Percentiles rank a stretch among this genome's conserved stretches.
Conservation (phyloP, 2,888 invertebrate genomes). For the Leptopilina syphax region DNA sequence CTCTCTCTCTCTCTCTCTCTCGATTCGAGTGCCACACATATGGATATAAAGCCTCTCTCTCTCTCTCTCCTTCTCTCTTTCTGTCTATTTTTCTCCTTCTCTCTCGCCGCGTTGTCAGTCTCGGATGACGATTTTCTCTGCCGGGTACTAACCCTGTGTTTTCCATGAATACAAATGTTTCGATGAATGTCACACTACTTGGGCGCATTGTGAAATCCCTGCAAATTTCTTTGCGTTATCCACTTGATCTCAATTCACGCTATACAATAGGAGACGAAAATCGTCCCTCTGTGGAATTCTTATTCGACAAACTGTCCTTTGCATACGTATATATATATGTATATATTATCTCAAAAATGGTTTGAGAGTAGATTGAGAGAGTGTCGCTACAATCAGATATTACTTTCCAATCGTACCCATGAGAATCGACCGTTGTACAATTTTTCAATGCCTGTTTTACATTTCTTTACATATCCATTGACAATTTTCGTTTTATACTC, state of each 20-base stretch:
- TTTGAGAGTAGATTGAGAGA: background rate
- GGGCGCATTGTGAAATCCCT: slow-evolving; percentile 47
- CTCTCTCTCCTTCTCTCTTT: too few relatives aligned
- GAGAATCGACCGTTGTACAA: background rate
- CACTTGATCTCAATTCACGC: slow-evolving; percentile 36
- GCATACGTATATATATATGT: slow-evolving; percentile 35
- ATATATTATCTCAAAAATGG: background rate
- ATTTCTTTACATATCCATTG: slow-evolving; percentile 8
- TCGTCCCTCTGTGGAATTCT: slow-evolving; percentile 45
- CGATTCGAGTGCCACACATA: slow-evolving; percentile 45
- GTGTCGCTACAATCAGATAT: slow-evolving; percentile 23
- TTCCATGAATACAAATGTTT: slow-evolving; percentile 67
- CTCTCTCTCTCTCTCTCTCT: slow-evolving; percentile 11
- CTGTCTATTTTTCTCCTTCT: background rate
- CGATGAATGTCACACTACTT: slow-evolving; percentile 49
- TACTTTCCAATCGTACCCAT: background rate
- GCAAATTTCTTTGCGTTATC: slow-evolving; percentile 44
- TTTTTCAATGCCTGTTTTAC: slow-evolving; percentile 21
- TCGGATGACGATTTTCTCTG: background rate
- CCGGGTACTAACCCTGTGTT: slow-evolving; percentile 42
- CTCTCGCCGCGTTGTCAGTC: background rate
- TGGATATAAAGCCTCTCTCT: background rate
- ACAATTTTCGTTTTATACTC: background rate
- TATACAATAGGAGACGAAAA: slow-evolving; percentile 3
- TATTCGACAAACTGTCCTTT: slow-evolving; percentile 50